Evolutionary conservation across 2,888 invertebrate species (phyloP), one percentile per base, ranked within the genome.

Genomic region (Scaptomyza flava): DNA sequence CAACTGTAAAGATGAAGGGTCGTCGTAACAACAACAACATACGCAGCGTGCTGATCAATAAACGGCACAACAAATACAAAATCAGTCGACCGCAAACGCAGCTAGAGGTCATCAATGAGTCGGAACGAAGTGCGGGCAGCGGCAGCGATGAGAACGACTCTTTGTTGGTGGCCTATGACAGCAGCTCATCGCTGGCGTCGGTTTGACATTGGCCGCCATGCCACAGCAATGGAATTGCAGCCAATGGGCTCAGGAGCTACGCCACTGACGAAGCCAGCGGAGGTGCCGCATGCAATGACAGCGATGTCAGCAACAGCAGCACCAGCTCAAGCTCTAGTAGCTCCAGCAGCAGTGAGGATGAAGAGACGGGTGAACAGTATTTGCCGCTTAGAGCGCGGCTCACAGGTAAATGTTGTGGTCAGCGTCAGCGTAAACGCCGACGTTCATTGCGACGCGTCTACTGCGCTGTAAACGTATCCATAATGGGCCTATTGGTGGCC

Each of bases 91-190:
- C 90, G 2, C 89, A 89, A 41, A 90, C 91, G 0, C 89, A 90
- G 27, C 82, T 91, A 61, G 92, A 91, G 68, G 91, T 92, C 30
- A 92, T 91, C 75, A 91, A 92, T 62, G 91, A 92, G 66, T 85
- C 89, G 38, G 92, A 92, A 58, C 89, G 91, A 3, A 91, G 91
- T 68, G 91, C 89, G 30, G 92, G 91, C 62, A 92, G 92, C 67
- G 92, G 92, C 61, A 92, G 92, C 64, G 92, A 92, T 48, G 92
- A 92, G 70, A 91, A 92, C 68, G 92, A 92, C 66, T 92, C 92
- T 0, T 78, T 92, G 70, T 72, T 92, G 68, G 92, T 92, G 63
- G 91, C 91, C 36, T 92, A 91, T 74, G 91, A 92, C 66, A 92
- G 91, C 78, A 90, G 90, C 77, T 90, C 91, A 27, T 89, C 90